phyloP scores from a whole-genome alignment of 2,797 vertebrate genomes.

The Centropyge bicolor region DNA sequence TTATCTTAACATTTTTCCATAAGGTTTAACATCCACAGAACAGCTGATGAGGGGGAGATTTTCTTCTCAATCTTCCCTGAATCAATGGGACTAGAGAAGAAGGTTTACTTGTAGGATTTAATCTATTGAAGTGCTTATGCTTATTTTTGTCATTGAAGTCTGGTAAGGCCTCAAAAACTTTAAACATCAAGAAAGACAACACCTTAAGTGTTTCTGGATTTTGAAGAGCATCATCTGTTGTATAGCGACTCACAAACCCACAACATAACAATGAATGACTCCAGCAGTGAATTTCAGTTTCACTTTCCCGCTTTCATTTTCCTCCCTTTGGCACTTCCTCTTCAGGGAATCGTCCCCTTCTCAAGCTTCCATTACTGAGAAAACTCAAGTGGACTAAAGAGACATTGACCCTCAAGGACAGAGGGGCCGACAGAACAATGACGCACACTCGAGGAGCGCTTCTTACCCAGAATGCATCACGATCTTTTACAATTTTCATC shows the following conservation, averaged over 20 bases:
- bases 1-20: background rate
- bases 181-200: background rate
- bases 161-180: background rate
- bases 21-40: conserved; percentile 6
- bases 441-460: background rate
- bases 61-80: background rate
- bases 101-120: background rate
- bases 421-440: background rate
- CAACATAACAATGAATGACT: background rate
- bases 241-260: background rate
- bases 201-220: background rate
- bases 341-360: conserved; percentile 2
- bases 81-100: background rate
- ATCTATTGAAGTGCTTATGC: background rate
- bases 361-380: conserved; percentile 7
- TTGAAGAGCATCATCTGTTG: background rate
- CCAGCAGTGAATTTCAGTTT: background rate
- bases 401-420: conserved; percentile 20
- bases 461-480: conserved; percentile 24
- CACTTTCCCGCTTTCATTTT: background rate
- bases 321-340: background rate
- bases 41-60: background rate
- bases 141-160: background rate
- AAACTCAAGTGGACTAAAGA: conserved; percentile 27
- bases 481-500: conserved; percentile 28